Conservation (phyloP, 2,888 invertebrate species). For the Noctua janthina region DNA sequence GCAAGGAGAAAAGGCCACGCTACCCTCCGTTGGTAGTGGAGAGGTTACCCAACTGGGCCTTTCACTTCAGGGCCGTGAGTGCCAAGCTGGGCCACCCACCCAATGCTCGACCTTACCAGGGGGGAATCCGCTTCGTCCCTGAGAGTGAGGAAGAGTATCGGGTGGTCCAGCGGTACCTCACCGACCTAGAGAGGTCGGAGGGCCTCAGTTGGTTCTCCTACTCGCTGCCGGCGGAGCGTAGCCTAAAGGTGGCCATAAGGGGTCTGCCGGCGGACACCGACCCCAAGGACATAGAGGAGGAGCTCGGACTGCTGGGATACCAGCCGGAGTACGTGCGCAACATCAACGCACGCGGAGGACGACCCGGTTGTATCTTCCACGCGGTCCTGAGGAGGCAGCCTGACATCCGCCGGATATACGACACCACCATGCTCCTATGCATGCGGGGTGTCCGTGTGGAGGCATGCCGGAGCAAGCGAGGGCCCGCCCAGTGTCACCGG, state of each 20-base stretch:
- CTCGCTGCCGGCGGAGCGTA: slow-evolving; percentile 4
- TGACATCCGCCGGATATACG: fast-evolving
- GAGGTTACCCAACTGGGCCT: neutral
- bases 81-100: neutral
- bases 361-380: slow-evolving; percentile 2
- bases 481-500: too few relatives aligned
- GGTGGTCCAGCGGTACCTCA: neutral
- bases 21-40: neutral
- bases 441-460: too few relatives aligned
- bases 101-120: neutral
- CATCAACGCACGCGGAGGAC: neutral
- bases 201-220: neutral
- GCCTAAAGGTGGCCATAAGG: neutral
- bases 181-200: neutral
- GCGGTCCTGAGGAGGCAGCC: neutral
- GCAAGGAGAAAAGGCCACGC: too few relatives aligned
- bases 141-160: neutral
- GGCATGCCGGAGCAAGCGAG: too few relatives aligned
- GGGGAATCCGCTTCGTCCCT: neutral
- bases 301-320: neutral
- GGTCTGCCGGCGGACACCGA: neutral
- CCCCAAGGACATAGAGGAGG: slow-evolving; percentile 16
- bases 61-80: neutral
- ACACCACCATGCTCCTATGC: too few relatives aligned
- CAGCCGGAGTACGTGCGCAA: slow-evolving; percentile 22